Conservation (phyloP, 2,888 invertebrate species). For the Leucoptera coffeella region DNA sequence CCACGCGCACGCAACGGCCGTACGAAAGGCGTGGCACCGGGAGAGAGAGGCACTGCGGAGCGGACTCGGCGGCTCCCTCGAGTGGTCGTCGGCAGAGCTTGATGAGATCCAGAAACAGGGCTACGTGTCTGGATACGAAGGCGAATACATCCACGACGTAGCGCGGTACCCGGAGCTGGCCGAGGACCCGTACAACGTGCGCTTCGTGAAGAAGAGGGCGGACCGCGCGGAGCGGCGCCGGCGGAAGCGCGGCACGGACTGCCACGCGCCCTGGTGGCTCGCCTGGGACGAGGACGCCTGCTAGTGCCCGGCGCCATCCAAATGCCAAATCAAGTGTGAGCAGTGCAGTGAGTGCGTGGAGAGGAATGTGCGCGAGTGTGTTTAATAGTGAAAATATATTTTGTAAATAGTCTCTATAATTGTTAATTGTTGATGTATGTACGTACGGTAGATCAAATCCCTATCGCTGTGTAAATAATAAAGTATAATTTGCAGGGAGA, state of each 20-base stretch:
- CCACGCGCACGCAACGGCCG: constrained; percentile 82
- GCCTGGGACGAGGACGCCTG: constrained; percentile 34
- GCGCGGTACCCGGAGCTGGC: constrained; percentile 87
- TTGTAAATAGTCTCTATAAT: constrained; percentile 53
- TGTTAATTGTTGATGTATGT: constrained; percentile 55
- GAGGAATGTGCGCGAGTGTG: constrained; percentile 31
- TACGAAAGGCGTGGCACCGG: constrained; percentile 88
- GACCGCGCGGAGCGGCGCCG: constrained; percentile 67
- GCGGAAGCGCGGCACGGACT: constrained; percentile 58
- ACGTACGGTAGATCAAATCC: constrained; percentile 51
- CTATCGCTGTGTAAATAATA: constrained; percentile 52
- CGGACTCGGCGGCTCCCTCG: constrained; percentile 69
- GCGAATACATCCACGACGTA: constrained; percentile 87
- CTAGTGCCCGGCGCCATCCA: constrained; percentile 46
- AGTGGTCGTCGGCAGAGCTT: constrained; percentile 84
- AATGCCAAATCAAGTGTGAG: constrained; percentile 46
- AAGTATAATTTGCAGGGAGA: constrained; percentile 53
- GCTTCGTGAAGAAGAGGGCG: constrained; percentile 76
- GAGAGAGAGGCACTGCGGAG: constrained; percentile 80
- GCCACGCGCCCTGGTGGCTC: constrained; percentile 44
- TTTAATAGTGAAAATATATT: constrained; percentile 35
- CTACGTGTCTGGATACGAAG: constrained; percentile 79
- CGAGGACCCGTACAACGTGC: constrained; percentile 92
- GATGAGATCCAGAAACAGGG: constrained; percentile 85
- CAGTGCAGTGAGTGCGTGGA: constrained; percentile 14